Conservation (phyloP, 2,888 invertebrate species). For the Melanostoma mellinum region DNA sequence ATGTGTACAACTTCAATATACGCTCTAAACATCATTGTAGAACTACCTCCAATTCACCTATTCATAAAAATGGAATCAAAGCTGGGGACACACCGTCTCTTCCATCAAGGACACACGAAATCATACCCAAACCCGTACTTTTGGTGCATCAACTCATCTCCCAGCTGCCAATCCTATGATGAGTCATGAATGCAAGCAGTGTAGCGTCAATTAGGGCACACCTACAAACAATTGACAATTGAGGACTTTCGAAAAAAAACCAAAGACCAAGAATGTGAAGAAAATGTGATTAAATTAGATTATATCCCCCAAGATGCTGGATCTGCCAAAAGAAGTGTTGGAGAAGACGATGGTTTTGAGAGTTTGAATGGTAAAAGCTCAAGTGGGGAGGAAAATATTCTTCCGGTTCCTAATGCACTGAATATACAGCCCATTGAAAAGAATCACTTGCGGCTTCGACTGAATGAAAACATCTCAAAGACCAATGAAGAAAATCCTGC, state of each 20-base stretch:
- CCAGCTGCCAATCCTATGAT: slow-evolving; percentile 27
- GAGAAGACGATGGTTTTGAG: slow-evolving; percentile 92
- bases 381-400: slow-evolving; percentile 83
- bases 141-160: background rate
- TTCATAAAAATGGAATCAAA: too few relatives aligned
- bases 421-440: slow-evolving; percentile 48
- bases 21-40: too few relatives aligned
- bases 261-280: slow-evolving; percentile 75
- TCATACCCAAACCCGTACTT: too few relatives aligned
- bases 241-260: too few relatives aligned
- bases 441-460: slow-evolving; percentile 77
- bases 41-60: too few relatives aligned
- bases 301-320: slow-evolving; percentile 36
- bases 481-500: slow-evolving; percentile 42
- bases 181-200: slow-evolving; percentile 75
- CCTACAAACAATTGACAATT: slow-evolving; percentile 80
- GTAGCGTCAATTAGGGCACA: slow-evolving; percentile 82
- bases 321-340: slow-evolving; percentile 76
- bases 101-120: too few relatives aligned
- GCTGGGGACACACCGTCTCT: too few relatives aligned
- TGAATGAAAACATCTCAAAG: slow-evolving; percentile 72
- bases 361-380: slow-evolving; percentile 92
- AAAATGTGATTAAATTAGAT: slow-evolving; percentile 74
- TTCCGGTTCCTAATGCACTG: slow-evolving; percentile 1
- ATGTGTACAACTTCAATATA: too few relatives aligned